These are phyloP conservation scores for Dyspetes luteomarginatus DNA, from an alignment of 2,888 invertebrate genomes.

Conservation along the genomic window DNA sequence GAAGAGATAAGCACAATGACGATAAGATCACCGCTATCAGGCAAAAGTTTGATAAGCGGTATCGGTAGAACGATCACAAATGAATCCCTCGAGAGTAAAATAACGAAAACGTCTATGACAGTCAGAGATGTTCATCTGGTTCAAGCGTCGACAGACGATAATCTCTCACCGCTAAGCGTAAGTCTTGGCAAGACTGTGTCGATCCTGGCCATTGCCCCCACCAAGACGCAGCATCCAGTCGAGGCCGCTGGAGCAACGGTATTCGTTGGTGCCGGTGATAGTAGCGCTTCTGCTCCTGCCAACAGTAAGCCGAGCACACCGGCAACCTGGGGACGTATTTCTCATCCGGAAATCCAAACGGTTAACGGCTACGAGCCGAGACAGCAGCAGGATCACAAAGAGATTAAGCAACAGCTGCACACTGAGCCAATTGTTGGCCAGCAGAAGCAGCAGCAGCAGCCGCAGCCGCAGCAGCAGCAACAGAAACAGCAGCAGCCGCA, in stretches of 20 bases:
- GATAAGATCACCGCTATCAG: slow-evolving; percentile 76
- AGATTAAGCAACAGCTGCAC: slow-evolving; percentile 56
- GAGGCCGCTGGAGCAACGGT: slow-evolving; percentile 83
- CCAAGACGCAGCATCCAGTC: slow-evolving; percentile 73
- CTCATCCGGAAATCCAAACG: slow-evolving; percentile 78
- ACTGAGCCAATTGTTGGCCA: slow-evolving; percentile 54
- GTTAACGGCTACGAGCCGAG: slow-evolving; percentile 74
- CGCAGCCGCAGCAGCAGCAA: slow-evolving; percentile 73
- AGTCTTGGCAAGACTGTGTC: slow-evolving; percentile 78
- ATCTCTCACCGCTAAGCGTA: slow-evolving; percentile 69
- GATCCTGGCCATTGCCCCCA: slow-evolving; percentile 77
- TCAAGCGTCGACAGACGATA: slow-evolving; percentile 66
- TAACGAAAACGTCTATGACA: not conserved
- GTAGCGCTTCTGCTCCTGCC: slow-evolving; percentile 70
- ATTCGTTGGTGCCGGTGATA: slow-evolving; percentile 80
- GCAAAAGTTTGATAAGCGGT: slow-evolving; percentile 60
- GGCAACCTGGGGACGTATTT: slow-evolving; percentile 79
- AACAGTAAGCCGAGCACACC: slow-evolving; percentile 72
- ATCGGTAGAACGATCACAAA: not conserved
- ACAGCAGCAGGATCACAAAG: slow-evolving; percentile 64
- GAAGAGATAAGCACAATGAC: slow-evolving; percentile 78
- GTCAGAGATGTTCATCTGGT: slow-evolving; percentile 57
- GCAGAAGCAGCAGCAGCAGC: slow-evolving; percentile 64
- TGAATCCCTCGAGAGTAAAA: slow-evolving; percentile 22
- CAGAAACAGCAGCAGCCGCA: slow-evolving; percentile 51